A percentile compares a stretch with the other conserved stretches of the same genome.
Conservation (phyloP, 2,797 vertebrate species). For the Mormyrops attenuatus region DNA sequence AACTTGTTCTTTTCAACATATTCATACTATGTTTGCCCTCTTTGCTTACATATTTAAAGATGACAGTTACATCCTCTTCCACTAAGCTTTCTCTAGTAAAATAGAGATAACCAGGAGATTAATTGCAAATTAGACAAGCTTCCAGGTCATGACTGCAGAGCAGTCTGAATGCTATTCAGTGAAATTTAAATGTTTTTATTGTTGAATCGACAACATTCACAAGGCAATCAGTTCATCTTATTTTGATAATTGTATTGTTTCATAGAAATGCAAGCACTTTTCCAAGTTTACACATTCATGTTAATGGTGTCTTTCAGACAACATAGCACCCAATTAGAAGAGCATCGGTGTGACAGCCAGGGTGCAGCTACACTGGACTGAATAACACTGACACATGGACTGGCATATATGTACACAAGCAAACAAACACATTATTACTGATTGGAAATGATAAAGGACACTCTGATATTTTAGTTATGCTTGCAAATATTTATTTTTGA, state of each 20-base stretch:
- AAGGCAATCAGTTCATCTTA: not conserved
- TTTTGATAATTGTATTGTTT: not conserved
- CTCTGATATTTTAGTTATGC: not conserved
- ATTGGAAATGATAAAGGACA: not conserved
- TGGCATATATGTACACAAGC: not conserved
- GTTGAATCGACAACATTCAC: not conserved
- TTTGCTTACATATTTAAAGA: conserved; percentile 15
- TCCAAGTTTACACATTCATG: not conserved
- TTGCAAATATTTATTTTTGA: not conserved
- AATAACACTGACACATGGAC: not conserved
- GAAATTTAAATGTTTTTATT: not conserved
- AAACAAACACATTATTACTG: not conserved
- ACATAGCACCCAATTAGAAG: not conserved
- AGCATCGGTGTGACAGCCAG: not conserved
- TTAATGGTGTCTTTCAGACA: not conserved
- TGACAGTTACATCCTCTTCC: conserved; percentile 16
- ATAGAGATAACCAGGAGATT: conserved; percentile 22
- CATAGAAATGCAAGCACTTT: not conserved
- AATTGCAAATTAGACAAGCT: conserved; percentile 29
- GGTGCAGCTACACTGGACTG: not conserved
- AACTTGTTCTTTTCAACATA: conserved; percentile 28
- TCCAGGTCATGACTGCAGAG: conserved; percentile 15
- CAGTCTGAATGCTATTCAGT: not conserved
- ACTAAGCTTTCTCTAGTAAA: conserved; percentile 14
- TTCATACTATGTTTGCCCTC: not conserved